Evolutionary conservation across 1,140 invertebrate species (phyloP), one percentile per base, ranked within the genome.

Genomic region (Batillaria attramentaria): DNA sequence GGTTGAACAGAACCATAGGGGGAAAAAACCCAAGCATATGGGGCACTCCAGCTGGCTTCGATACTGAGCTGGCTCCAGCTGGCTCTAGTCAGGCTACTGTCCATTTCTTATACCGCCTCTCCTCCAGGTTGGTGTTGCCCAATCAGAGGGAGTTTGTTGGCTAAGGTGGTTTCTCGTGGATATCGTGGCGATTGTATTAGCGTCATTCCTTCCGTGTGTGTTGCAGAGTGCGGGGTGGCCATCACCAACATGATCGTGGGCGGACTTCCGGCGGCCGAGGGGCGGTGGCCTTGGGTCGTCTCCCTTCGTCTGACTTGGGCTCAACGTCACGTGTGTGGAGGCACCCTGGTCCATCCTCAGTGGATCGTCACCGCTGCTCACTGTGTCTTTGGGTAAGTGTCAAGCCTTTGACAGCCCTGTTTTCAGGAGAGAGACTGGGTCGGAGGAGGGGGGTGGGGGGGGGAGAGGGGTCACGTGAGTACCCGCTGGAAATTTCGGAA

Each of bases 341-440:
- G 89, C 18, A 87, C 86, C 1, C 77, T 92, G 3, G 89, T 92
- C 20, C 85, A 90, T 73, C 84, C 83, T 0, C 86, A 87, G 57
- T 92, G 91, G 90, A 79, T 92, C 5, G 72, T 92, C 39, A 91
- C 91, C 1, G 91, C 91, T 5, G 91, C 90, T 18, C 91, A 92
- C 81, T 92, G 91, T 76, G 94, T 93, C 4, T 95, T 95, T 73
- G 84, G 81, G 79, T 78, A 42, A 79, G 75, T 80, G n/a, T n/a
- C n/a, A n/a, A n/a, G n/a, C n/a, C n/a, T n/a, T n/a, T n/a, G n/a
- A n/a, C n/a, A n/a, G n/a, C n/a, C n/a, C n/a, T n/a, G n/a, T n/a
- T n/a, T n/a, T n/a, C n/a, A n/a, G n/a, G n/a, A n/a, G n/a, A n/a
- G n/a, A n/a, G n/a, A n/a, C n/a, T n/a, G n/a, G n/a, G n/a, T n/a